These are phyloP conservation scores for Lateolabrax maculatus DNA, from an alignment of 2,797 vertebrate species.

Conservation along the genomic window DNA sequence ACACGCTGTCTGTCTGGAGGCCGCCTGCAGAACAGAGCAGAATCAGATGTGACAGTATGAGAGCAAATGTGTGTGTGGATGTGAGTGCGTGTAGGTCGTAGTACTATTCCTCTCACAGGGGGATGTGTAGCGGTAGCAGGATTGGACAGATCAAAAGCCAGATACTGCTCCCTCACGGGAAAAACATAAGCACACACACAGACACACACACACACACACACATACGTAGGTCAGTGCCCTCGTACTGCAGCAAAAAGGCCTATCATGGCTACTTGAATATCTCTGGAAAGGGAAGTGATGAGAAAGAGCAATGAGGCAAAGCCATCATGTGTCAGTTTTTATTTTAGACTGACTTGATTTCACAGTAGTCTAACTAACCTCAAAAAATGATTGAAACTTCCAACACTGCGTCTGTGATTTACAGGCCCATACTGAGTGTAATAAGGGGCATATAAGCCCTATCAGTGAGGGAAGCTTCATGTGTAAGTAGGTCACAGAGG, in stretches of 20 bases:
- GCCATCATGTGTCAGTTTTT: slow-evolving; percentile 9
- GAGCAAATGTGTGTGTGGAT: slow-evolving; percentile 32
- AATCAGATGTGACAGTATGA: slow-evolving; percentile 77
- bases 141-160: slow-evolving; percentile 51
- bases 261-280: slow-evolving; percentile 23
- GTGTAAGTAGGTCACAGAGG: slow-evolving; percentile 63
- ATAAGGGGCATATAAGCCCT: neutral
- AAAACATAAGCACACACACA: slow-evolving; percentile 35
- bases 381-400: neutral
- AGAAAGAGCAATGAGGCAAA: neutral
- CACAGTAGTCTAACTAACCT: neutral
- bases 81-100: slow-evolving; percentile 3
- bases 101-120: slow-evolving; percentile 31
- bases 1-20: slow-evolving; percentile 34
- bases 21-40: slow-evolving; percentile 46
- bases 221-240: slow-evolving; percentile 43
- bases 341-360: slow-evolving; percentile 14
- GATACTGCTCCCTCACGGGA: slow-evolving; percentile 39
- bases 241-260: slow-evolving; percentile 20
- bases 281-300: slow-evolving; percentile 27
- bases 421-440: neutral
- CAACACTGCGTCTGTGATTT: neutral
- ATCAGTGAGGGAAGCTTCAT: slow-evolving; percentile 3
- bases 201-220: slow-evolving; percentile 28
- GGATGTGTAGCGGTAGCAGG: slow-evolving; percentile 30